Evolutionary conservation across 2,113 vertebrate species (phyloP).

Genomic region (Bagarius yarrelli): DNA sequence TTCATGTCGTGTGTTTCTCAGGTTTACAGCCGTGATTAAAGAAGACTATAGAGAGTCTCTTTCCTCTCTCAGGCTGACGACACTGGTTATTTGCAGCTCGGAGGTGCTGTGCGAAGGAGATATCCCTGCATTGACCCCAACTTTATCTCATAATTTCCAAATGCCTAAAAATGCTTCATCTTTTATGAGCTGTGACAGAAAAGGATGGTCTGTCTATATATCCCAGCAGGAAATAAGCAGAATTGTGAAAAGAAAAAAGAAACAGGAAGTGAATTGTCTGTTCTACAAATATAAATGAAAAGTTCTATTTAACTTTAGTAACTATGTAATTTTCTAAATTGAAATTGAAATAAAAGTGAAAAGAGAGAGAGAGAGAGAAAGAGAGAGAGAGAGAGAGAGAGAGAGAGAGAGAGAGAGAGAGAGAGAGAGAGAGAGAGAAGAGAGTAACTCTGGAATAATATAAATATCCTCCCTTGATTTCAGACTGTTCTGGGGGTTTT

Average conservation of each 20-base stretch:
- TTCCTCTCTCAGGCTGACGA: slow-evolving; percentile 24
- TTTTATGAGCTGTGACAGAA: slow-evolving; percentile 13
- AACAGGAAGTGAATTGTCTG: not conserved
- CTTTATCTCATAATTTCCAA: slow-evolving; percentile 42
- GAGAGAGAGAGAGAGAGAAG: not conserved
- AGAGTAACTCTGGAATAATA: not conserved
- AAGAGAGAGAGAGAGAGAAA: too few relatives aligned
- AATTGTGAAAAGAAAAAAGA: not conserved
- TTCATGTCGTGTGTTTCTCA: slow-evolving; percentile 11
- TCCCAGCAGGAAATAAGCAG: not conserved
- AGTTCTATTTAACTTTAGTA: not conserved
- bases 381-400: too few relatives aligned
- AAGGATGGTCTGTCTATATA: not conserved
- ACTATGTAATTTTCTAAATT: too few relatives aligned
- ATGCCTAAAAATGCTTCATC: slow-evolving; percentile 31
- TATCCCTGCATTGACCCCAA: slow-evolving; percentile 23
- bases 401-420: too few relatives aligned
- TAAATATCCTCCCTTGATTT: slow-evolving; percentile 5
- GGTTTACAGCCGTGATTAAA: slow-evolving; percentile 45
- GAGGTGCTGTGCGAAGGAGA: slow-evolving; percentile 28
- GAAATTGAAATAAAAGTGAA: too few relatives aligned
- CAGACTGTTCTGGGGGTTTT: slow-evolving; percentile 18
- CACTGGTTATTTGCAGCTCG: slow-evolving; percentile 40
- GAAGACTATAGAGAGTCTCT: not conserved
- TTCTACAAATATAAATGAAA: slow-evolving; percentile 7